phyloP scores from a whole-genome alignment of 37 sponge, comb jelly and placozoan species.

The Theonella swinhoei region DNA sequence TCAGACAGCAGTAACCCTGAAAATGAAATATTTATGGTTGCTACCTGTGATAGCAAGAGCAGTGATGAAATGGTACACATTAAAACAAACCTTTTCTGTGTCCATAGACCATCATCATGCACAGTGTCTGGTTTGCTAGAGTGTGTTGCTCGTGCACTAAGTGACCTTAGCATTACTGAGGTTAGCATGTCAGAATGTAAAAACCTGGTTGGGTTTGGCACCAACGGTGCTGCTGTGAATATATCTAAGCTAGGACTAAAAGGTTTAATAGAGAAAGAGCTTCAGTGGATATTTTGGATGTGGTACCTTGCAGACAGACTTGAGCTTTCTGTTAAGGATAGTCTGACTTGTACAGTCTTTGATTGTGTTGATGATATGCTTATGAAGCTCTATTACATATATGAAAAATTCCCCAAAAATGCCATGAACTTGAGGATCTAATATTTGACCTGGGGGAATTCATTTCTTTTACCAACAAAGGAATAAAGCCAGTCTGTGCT shows the following conservation, averaged over 20 bases:
- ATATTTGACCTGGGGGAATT: constrained; percentile 15
- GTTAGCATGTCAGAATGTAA: constrained; percentile 39
- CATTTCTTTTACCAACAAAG: too few species aligned
- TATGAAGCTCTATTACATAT: constrained; percentile 55
- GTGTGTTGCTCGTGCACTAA: constrained; percentile 13
- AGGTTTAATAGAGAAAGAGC: constrained; percentile 56
- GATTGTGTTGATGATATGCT: constrained; percentile 74
- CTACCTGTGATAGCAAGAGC: constrained; percentile 50
- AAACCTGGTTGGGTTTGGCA: constrained; percentile 57
- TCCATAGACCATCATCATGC: constrained; percentile 31
- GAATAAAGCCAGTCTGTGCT: too few species aligned
- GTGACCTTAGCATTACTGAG: constrained; percentile 34
- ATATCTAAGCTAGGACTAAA: constrained; percentile 52
- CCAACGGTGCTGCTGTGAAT: constrained; percentile 66
- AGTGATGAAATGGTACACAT: constrained; percentile 59
- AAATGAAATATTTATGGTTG: constrained; percentile 56
- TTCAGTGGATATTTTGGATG: constrained; percentile 81
- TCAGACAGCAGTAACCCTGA: constrained; percentile 59
- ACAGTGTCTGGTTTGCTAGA: constrained; percentile 52
- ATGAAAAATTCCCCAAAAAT: constrained; percentile 60
- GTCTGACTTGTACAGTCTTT: constrained; percentile 63
- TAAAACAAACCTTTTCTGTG: constrained; percentile 29
- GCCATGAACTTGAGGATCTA: constrained; percentile 10
- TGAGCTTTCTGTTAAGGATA: constrained; percentile 69
- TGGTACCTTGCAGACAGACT: constrained; percentile 78